A percentile compares a stretch with the other conserved stretches of the same genome.
These are phyloP conservation scores for Heliconius nattereri DNA, from an alignment of 1,140 invertebrate genomes.

Conservation along the genomic window DNA sequence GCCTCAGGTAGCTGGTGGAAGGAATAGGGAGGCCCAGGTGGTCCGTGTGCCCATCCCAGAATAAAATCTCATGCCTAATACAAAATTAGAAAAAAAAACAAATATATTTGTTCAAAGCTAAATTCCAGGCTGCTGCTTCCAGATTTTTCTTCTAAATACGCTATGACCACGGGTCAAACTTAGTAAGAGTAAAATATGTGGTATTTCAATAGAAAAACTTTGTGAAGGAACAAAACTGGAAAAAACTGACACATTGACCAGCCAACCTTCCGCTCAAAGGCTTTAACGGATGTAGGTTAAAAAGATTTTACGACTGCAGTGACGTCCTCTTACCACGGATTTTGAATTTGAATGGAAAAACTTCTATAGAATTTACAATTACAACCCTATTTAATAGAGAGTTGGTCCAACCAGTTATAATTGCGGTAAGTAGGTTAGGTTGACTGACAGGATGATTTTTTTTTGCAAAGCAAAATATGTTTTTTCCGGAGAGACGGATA, in stretches of 20 bases:
- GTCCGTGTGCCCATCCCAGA: no score
- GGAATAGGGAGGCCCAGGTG: no score
- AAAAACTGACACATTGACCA: conserved; percentile 33
- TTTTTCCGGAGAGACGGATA: no score
- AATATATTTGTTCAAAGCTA: no score
- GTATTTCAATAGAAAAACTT: conserved; percentile 28
- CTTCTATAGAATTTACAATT: neutral
- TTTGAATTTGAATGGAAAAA: neutral
- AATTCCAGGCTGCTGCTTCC: no score
- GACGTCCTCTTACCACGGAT: conserved; percentile 21
- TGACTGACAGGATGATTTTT: neutral
- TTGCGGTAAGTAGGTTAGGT: neutral
- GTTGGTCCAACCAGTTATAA: neutral
- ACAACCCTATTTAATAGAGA: neutral
- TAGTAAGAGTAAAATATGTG: conserved; percentile 14
- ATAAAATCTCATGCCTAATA: no score
- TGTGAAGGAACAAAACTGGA: conserved; percentile 17
- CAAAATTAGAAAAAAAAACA: no score
- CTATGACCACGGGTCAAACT: no score
- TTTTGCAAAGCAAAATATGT: no score
- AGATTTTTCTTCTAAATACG: no score
- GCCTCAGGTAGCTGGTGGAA: no score
- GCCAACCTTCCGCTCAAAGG: conserved; percentile 29
- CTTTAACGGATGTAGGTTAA: conserved; percentile 19
- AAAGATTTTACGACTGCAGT: conserved; percentile 22